Base-by-base conservation (phyloP, 1,140 invertebrate genomes). In the Oryctes rhinoceros region DNA sequence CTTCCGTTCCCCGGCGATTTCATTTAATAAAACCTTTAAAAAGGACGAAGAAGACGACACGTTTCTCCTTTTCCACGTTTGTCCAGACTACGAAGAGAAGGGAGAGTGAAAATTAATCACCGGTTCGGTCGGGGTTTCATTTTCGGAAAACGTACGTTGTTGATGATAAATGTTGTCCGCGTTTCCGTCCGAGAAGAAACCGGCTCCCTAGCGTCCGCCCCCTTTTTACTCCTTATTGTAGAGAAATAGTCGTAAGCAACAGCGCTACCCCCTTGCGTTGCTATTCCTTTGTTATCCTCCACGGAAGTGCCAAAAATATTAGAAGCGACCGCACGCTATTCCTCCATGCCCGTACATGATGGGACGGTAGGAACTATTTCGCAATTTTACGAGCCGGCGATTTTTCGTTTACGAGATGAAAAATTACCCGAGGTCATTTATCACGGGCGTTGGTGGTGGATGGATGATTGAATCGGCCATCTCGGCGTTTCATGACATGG, bases 11-110 rank as follows among this genome's bases (percentile, higher is more conserved):
- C 53, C 53, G 53, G 13, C 20, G 53, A 62, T 62, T 11, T 62
- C 53, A 62, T 15, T 62, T 62, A 62, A 62, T 62, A 15, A 62
- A 62, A 62, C 20, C 53, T 20, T 62, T 20, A 62, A 62, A 62
- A 62, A 5, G 24, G 24, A 30, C 24, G 24, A 30, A 30, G 24
- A 30, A 30, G 53, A 62, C 5, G 53, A 62, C 13, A 15, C 20
- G 5, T 20, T 62, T 18, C 13, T 62, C 20, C 53, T 20, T 18
- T 62, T 62, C 13, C 53, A 20, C 20, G 15, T 62, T 13, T 20
- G 53, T 7, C 13, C 53, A 15, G 13, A 62, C 7, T 44, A 44
- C 5, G 9, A 5, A 10, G 0, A 10, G 5, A 7, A 10, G 7
- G 53, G 20, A 20, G 13, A 15, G 13, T 62, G 53, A 62, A 62